Conservation (phyloP, 2,888 invertebrate species). For the Ophion ellenae region DNA sequence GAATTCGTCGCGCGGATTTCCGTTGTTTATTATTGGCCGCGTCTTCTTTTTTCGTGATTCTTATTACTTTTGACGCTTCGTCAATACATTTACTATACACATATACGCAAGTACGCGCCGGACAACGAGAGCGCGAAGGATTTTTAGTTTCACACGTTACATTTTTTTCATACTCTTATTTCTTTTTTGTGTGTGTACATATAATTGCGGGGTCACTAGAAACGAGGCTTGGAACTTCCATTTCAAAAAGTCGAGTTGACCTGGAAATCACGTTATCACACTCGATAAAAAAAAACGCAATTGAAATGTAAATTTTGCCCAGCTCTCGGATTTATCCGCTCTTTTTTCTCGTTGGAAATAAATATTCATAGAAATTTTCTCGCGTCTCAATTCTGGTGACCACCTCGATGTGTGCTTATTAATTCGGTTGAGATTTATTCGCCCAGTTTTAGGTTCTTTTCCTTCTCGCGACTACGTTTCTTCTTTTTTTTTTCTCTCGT, state of each 20-base stretch:
- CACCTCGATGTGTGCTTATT: background rate
- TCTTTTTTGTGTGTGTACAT: background rate
- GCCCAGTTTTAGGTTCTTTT: slow-evolving; percentile 40
- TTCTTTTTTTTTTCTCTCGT: too few species aligned
- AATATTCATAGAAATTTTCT: background rate
- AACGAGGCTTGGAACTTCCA: too few species aligned
- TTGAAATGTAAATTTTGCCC: background rate
- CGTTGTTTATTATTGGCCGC: slow-evolving; percentile 57
- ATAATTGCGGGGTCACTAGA: too few species aligned
- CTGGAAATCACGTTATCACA: too few species aligned
- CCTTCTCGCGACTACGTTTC: slow-evolving; percentile 1
- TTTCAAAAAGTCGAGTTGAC: too few species aligned
- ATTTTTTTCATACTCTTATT: slow-evolving; percentile 1
- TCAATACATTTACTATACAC: slow-evolving; percentile 24
- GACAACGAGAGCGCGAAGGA: slow-evolving; percentile 16
- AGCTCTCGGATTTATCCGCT: background rate
- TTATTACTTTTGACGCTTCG: slow-evolving; percentile 28
- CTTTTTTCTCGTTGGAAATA: background rate
- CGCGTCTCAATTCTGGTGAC: slow-evolving; percentile 42
- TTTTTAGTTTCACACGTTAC: slow-evolving; percentile 12
- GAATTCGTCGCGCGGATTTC: slow-evolving; percentile 67
- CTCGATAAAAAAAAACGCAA: too few species aligned
- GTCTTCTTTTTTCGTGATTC: slow-evolving; percentile 23
- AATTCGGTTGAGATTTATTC: slow-evolving; percentile 60
- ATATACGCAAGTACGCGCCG: slow-evolving; percentile 47